Evolutionary conservation across 2,888 invertebrate species (phyloP), one percentile per base, ranked within the genome.

Genomic region (Platerodrilus igneus): DNA sequence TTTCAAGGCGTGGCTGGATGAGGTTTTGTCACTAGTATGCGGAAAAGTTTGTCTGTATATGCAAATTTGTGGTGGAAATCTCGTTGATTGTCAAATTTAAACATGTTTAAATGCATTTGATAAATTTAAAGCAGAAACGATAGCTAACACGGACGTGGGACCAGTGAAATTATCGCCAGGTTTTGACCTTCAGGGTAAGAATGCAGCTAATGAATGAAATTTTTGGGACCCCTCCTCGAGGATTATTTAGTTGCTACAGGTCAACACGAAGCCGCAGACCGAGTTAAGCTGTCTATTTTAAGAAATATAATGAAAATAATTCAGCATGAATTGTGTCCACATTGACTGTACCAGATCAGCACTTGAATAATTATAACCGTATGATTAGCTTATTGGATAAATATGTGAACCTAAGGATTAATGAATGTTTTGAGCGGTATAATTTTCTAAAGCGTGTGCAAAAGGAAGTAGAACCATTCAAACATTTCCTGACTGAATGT

Each of bases 341-440:
- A 14, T 33, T 33, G 8, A 7, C 7, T 3, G 16, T 33, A 2
- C 33, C 23, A 2, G 33, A 22, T 35, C 21, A 10, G 1, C 14
- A 25, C n/a, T 16, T 2, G 1, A 26, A 42, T 15, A 37, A 42
- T 9, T 52, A 41, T 37, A 20, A 47, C 13, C 23, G 6, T 31
- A 37, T 32, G 16, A 33, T 49, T 15, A 6, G 27, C 3, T 14
- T 30, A 18, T 46, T 51, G 3, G 41, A 42, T 7, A 39, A 42
- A 22, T 52, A 55, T 37, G 53, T 52, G 3, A 53, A 51, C 18
- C 51, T 53, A 9, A 14, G 47, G 19, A 29, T 48, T n/a, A 54
- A 54, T 25, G 51, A 55, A 39, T 46, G 44, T 25, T 55, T 52
- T 37, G 50, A 49, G 36, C 9, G 52, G 9, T 52, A 49, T 27